Evolutionary conservation across 2,113 vertebrate genomes (phyloP), one percentile per base, ranked within the genome.

Genomic region (Dermatemys mawii): DNA sequence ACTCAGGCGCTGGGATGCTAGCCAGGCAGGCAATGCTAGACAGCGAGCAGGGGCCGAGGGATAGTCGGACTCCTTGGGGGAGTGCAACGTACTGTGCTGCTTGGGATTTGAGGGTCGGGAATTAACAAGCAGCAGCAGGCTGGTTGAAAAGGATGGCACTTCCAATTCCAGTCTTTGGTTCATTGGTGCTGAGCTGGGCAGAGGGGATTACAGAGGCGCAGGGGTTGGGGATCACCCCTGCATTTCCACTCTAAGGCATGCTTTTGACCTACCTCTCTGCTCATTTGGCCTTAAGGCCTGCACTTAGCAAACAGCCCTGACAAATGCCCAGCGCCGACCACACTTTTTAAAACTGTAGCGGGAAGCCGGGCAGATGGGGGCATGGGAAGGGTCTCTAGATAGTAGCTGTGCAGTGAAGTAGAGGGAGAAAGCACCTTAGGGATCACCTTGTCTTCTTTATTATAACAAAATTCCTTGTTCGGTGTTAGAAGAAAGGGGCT

Each of bases 191-290:
- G 6, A 78, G 29, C 3, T 11, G 8, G 9, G 12, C n/a, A 46
- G 48, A 27, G 26, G 44, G 32, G 22, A 17, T 63, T 32, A 38
- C 54, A n/a, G 44, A 50, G 41, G 29, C 35, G 49, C 38, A 84
- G 24, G 83, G 8, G 16, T 8, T 76, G 11, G 6, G 24, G 73
- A 7, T 53, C 48, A 11, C 3, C 32, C 7, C 1, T 4, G 78
- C 46, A 38, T 0, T 0, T 84, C 48, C 26, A 2, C 0, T 0
- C 54, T 27, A 16, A 2, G 11, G 26, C 4, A 35, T 48, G 22
- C 49, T 12, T 48, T 55, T 2, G 70, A 70, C 22, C 14, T 51
- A 19, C 22, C 6, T 0, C 75, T 1, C 21, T 1, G 3, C 2
- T 32, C 2, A 2, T 46, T 78, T 60, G 53, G 2, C 46, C 55